Evolutionary conservation across 2,888 invertebrate genomes (phyloP).

Genomic region (Caenorhabditis japonica): DNA sequence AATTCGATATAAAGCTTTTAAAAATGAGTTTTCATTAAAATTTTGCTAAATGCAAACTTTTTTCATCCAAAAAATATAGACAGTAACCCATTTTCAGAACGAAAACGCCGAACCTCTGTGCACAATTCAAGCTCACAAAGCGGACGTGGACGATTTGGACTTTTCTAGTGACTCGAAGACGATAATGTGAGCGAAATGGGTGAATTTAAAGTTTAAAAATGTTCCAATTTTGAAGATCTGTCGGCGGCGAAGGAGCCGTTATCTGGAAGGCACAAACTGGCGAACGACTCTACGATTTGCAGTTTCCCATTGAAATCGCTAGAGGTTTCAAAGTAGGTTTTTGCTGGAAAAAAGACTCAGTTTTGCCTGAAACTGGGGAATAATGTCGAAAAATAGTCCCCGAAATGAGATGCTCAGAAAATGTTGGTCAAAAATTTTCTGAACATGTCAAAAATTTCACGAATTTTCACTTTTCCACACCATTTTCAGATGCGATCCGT

Average conservation of each 20-base stretch:
- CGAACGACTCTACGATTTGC: conserved; percentile 53
- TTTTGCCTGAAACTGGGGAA: too few relatives aligned
- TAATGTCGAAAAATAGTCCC: too few relatives aligned
- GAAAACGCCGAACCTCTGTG: conserved; percentile 40
- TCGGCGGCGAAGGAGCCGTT: conserved; percentile 58
- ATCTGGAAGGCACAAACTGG: conserved; percentile 66
- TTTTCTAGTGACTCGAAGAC: conserved; percentile 56
- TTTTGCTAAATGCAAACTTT: too few relatives aligned
- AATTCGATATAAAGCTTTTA: too few relatives aligned
- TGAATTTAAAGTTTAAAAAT: neutral
- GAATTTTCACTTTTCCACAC: neutral
- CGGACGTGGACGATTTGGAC: conserved; percentile 65
- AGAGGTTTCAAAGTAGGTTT: conserved; percentile 60
- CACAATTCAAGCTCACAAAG: conserved; percentile 57
- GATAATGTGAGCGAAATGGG: conserved; percentile 39
- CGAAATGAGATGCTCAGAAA: too few relatives aligned
- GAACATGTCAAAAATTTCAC: neutral
- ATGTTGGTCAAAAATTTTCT: too few relatives aligned
- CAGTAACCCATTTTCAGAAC: conserved; percentile 46
- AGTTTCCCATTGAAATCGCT: conserved; percentile 54
- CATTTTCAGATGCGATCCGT: conserved; percentile 67
- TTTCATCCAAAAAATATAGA: too few relatives aligned
- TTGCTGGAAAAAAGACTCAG: too few relatives aligned
- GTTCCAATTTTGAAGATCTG: conserved; percentile 41
- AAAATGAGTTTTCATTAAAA: too few relatives aligned